Conservation (phyloP, 2,113 vertebrate species). For the Brienomyrus brachyistius region DNA sequence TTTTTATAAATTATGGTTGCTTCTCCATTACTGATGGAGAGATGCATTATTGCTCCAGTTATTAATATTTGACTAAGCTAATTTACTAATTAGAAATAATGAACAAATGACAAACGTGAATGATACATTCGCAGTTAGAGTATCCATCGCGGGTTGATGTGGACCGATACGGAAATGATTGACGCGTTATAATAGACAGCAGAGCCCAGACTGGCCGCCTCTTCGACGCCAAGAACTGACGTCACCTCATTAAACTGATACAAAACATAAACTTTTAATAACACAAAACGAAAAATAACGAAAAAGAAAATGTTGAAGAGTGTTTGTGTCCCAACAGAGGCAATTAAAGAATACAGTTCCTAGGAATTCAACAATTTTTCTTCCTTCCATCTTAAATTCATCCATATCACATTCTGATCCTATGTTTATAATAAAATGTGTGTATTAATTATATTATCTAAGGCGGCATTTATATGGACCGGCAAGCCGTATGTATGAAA, state of each 20-base stretch:
- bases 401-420: background rate
- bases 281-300: conserved; percentile 31
- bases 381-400: background rate
- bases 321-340: background rate
- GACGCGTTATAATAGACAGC: conserved; percentile 48
- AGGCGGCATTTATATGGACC: background rate
- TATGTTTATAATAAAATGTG: background rate
- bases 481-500: background rate
- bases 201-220: conserved; percentile 53
- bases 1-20: background rate
- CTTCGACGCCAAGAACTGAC: conserved; percentile 77
- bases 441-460: background rate
- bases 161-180: conserved; percentile 35
- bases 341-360: background rate
- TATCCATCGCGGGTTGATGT: background rate
- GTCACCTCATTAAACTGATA: conserved; percentile 60
- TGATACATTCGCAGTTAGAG: background rate
- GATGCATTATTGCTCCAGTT: background rate
- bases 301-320: background rate
- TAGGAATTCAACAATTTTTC: background rate
- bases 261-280: conserved; percentile 66
- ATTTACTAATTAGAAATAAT: background rate
- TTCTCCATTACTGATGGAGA: background rate
- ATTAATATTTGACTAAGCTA: background rate
- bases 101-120: background rate